Percentiles rank a stretch among this genome's conserved stretches.
These are phyloP conservation scores for Erynnis tages DNA, from an alignment of 2,888 invertebrate species.

Conservation along the genomic window DNA sequence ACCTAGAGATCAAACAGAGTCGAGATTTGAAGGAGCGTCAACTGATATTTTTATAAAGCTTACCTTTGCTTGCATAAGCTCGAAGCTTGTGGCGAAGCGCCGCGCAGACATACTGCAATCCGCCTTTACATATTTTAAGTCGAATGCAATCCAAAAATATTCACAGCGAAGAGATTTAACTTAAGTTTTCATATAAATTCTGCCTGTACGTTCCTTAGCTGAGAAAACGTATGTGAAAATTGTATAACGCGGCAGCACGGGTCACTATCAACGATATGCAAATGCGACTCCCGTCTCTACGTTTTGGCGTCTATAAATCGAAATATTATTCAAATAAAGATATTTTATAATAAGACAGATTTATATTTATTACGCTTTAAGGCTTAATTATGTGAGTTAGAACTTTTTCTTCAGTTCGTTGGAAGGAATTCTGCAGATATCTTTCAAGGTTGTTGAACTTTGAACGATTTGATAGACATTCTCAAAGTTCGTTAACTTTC, in stretches of 20 bases:
- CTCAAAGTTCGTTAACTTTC: too few relatives aligned
- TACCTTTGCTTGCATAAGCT: background rate
- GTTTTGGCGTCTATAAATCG: slow-evolving; percentile 21
- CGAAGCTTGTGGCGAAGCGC: background rate
- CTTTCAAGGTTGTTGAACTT: too few relatives aligned
- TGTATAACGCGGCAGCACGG: slow-evolving; percentile 33
- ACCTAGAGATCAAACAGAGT: background rate
- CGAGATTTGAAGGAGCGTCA: background rate
- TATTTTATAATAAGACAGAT: slow-evolving; percentile 11
- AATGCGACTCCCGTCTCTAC: slow-evolving; percentile 5
- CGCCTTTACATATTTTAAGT: slow-evolving; percentile 16
- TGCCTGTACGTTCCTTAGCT: slow-evolving; percentile 28
- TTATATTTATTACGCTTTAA: slow-evolving; percentile 10
- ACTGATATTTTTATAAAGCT: slow-evolving; percentile 9
- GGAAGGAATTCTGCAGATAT: background rate
- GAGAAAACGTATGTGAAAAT: slow-evolving; percentile 41
- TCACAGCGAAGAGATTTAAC: slow-evolving; percentile 19
- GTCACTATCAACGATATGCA: slow-evolving; percentile 43
- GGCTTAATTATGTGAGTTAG: slow-evolving; percentile 4
- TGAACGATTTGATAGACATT: too few relatives aligned
- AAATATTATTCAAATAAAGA: slow-evolving; percentile 26
- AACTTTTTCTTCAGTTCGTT: slow-evolving; percentile 7
- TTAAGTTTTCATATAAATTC: slow-evolving; percentile 29
- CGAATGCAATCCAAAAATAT: slow-evolving; percentile 20
- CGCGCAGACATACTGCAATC: slow-evolving; percentile 7